A percentile compares a stretch with the other conserved stretches of the same genome.
These are phyloP conservation scores for Raphicerus campestris DNA, from an alignment of 2,113 vertebrate species.

Conservation along the genomic window DNA sequence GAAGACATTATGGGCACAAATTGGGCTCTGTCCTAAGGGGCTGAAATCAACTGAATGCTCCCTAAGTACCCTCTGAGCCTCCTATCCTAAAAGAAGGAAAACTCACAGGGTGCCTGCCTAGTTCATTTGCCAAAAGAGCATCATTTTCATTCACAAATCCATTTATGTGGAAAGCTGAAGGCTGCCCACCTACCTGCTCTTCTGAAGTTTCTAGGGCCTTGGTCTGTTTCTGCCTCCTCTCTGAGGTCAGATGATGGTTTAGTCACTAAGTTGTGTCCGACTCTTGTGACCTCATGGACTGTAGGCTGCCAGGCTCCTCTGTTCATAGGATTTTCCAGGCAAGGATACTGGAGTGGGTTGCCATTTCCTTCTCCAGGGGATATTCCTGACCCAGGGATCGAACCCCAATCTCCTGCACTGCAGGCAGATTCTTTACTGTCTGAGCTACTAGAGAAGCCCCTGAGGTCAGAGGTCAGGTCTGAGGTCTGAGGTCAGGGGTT, in stretches of 20 bases:
- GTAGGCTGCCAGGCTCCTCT: background rate
- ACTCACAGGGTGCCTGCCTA: background rate
- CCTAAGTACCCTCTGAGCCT: background rate
- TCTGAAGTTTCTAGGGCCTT: background rate
- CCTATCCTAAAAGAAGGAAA: background rate
- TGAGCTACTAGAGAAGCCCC: background rate
- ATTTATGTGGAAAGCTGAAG: background rate
- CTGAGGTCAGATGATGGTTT: background rate
- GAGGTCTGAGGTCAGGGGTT: background rate
- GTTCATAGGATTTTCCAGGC: background rate
- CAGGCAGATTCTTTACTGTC: background rate
- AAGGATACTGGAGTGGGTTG: background rate
- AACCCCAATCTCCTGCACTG: background rate
- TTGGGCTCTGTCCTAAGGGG: background rate
- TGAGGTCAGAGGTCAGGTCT: background rate
- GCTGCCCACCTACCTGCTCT: background rate
- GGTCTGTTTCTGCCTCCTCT: background rate
- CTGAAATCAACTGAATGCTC: background rate
- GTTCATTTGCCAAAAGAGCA: background rate
- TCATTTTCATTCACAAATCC: background rate
- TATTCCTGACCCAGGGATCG: background rate
- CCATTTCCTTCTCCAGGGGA: background rate
- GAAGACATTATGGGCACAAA: background rate
- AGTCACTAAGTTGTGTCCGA: background rate
- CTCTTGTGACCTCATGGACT: background rate